Evolutionary conservation across 2,113 vertebrate genomes (phyloP), one percentile per base, ranked within the genome.

Genomic region (Dascyllus trimaculatus): DNA sequence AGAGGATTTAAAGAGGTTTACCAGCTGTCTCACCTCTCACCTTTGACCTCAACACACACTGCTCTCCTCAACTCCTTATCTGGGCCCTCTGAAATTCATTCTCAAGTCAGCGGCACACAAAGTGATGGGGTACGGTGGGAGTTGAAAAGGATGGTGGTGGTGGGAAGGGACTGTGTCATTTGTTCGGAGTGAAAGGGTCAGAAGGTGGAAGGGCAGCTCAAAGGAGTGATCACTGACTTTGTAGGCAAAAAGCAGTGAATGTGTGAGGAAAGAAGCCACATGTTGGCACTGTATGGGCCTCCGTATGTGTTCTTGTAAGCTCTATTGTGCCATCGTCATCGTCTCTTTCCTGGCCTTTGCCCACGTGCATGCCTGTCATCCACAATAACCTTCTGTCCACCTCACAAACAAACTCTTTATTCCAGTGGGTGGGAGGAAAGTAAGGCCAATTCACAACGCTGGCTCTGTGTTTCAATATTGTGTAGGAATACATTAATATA

Each of bases 11-110:
- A 93, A 93, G 88, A 90, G 90, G 82, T 92, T 91, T 88, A 80
- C 90, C 94, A 94, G 91, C 93, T 94, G 91, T 89, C 83, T 88
- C 84, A 91, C 89, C 94, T 85, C 51, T 91, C 49, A 92, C 71
- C 84, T 91, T 85, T 90, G 83, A 88, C 89, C 87, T 26, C 22
- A 24, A 63, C 73, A 76, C 63, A 46, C 60, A 38, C 66, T 69
- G 10, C 54, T 75, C 74, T 35, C 58, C 46, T 63, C 38, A 40
- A 24, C 62, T 61, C 69, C 21, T 35, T 61, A 40, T 64, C 54
- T 15, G 10, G 11, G 59, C 53, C 40, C 56, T 60, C 76, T 80
- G 73, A 91, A 86, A 89, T 86, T 85, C 25, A 67, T 75, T 76
- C 78, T 86, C 71, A 89, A 82, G 71, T 84, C 74, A 71, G 71